Evolutionary conservation across 2,113 vertebrate species (phyloP), one percentile per base, ranked within the genome.

Genomic region (Cephalophus harveyi): DNA sequence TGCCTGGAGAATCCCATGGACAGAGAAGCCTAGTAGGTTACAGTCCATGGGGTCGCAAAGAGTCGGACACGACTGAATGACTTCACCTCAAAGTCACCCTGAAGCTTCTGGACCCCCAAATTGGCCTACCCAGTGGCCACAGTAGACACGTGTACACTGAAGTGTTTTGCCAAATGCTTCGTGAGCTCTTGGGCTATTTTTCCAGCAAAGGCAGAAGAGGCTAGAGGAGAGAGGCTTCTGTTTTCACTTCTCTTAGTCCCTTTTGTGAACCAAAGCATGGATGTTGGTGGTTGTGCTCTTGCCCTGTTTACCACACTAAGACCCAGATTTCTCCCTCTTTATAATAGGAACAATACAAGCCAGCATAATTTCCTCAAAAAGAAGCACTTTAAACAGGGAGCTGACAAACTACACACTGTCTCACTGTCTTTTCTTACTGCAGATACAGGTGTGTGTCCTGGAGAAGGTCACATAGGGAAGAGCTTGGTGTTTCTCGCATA

Each of bases 311-410:
- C 62, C 62, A 89, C 27, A 79, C 27, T 8, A 4, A 82, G 40
- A 7, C 55, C 74, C 40, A 59, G 55, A 60, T 19, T 40, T 60
- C 33, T 87, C 16, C 6, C 40, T 78, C 3, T 89, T 85, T 89
- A 55, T 55, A 50, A 9, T 30, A 91, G 79, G 52, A 92, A 60
- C 86, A 33, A 52, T 40, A 74, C n/a, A 40, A 78, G 17, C 59
- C 88, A 96, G 76, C 57, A 17, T 36, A 33, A 12, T 87, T 89
- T 83, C 40, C 48, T 83, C 23, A 27, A 64, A 50, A 85, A 52
- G 27, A 89, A 9, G 25, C 30, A 17, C 30, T 62, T 92, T 23
- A 87, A 48, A 11, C 40, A 30, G 28, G 36, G 85, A 71, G 71
- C 40, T 91, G 64, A 36, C 7, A 59, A 64, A 54, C 23, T 13